Base-by-base conservation (phyloP, 2,888 invertebrate genomes). In the Epinotia nisella region DNA sequence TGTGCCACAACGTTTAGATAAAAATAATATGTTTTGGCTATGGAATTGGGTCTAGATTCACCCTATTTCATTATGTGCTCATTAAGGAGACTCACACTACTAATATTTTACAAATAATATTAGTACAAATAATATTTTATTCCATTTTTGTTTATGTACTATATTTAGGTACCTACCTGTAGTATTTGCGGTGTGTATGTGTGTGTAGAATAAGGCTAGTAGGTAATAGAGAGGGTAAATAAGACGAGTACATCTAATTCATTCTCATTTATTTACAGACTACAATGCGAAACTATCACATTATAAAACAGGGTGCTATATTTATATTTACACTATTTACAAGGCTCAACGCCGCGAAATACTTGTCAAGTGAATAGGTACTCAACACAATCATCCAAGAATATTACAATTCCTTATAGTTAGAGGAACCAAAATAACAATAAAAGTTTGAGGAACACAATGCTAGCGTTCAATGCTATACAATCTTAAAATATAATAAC, bases 181-280 rank as follows among this genome's bases (percentile, higher is more conserved):
- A 35, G 35, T 35, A 35, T 3, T 9, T 9, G 35, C 35, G n/a
- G n/a, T 35, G 9, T 9, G 35, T 35, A 35, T 7, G 35, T 9
- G 9, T 9, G 35, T n/a, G n/a, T 0, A 29, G 9, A 35, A 1
- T 9, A 35, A 35, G 35, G 5, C 35, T 35, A 35, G 9, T 35
- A 35, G 9, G 53, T 19, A 19, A 53, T n/a, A 45, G 4, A 45
- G 4, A 15, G 39, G 49, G 49, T 0, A 72, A 75, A 74, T 81
- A 81, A 87, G 85, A 81, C 79, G 49, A 61, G 71, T 51, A 75
- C 59, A 65, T 87, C 83, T 88, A 90, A 86, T 89, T 89, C 88
- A 90, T 90, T 90, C 86, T 90, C 88, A 86, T 93, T 93, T 93
- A 93, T 93, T 93, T 93, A 93, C 92, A 92, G 81, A 86, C 89